These are phyloP conservation scores for Acrobasis repandana DNA, from an alignment of 2,888 invertebrate species.

Conservation along the genomic window DNA sequence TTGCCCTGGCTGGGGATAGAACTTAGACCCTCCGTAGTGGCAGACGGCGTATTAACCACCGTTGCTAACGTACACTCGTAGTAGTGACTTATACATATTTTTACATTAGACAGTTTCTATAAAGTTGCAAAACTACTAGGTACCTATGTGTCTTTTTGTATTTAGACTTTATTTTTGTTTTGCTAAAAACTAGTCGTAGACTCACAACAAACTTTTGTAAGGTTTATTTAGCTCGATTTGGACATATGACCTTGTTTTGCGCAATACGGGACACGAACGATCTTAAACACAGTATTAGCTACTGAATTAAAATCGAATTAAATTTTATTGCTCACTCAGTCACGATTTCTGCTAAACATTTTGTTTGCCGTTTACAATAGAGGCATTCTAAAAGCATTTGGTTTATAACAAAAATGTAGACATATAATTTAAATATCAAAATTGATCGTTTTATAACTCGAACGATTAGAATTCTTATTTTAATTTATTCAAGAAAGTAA, in stretches of 20 bases:
- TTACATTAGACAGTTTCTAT: too few species aligned
- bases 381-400: not conserved
- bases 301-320: conserved; percentile 58
- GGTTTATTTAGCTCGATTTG: not conserved
- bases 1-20: too few species aligned
- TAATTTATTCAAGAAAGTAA: not conserved
- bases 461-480: not conserved
- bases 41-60: too few species aligned
- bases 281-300: conserved; percentile 61
- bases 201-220: not conserved
- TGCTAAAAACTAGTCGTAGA: not conserved
- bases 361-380: conserved; percentile 8
- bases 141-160: too few species aligned
- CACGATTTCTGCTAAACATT: conserved; percentile 65
- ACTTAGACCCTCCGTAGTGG: too few species aligned
- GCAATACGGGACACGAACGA: conserved; percentile 51
- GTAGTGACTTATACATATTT: too few species aligned
- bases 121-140: too few species aligned
- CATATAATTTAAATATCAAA: not conserved
- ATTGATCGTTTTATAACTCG: not conserved
- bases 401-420: not conserved
- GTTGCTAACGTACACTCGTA: too few species aligned
- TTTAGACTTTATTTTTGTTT: too few species aligned
- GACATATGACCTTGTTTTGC: conserved; percentile 37
- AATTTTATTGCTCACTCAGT: conserved; percentile 62